A percentile compares a stretch with the other conserved stretches of the same genome.
Evolutionary conservation across 2,797 vertebrate species (phyloP).

Genomic region (Etheostoma nigrum): DNA sequence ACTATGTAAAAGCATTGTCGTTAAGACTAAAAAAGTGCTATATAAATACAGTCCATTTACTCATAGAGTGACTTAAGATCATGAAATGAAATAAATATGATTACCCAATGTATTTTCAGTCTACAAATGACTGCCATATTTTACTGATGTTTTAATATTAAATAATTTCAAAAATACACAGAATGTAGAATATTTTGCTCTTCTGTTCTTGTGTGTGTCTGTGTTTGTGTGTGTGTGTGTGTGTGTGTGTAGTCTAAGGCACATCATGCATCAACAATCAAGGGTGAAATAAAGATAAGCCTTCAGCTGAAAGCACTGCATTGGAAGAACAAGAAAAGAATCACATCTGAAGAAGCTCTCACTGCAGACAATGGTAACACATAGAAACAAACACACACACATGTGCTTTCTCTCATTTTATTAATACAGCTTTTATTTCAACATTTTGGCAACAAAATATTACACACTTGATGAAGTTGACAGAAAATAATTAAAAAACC

Average conservation of each 20-base stretch:
- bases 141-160: neutral
- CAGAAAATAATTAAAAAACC: too few relatives aligned
- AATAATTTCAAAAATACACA: neutral
- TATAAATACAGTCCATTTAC: too few relatives aligned
- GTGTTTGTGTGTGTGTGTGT: constrained; percentile 10
- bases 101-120: neutral
- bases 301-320: constrained; percentile 87
- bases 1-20: too few relatives aligned
- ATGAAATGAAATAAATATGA: neutral
- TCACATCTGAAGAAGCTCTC: constrained; percentile 4
- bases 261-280: constrained; percentile 8
- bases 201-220: constrained; percentile 7
- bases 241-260: constrained; percentile 36
- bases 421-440: neutral
- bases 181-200: neutral
- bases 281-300: constrained; percentile 76
- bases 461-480: neutral
- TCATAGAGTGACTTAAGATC: neutral
- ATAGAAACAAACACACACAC: constrained; percentile 19
- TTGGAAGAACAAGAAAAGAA: constrained; percentile 79
- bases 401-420: neutral
- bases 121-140: neutral
- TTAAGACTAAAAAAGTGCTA: too few relatives aligned
- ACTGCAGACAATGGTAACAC: constrained; percentile 55
- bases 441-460: neutral